Conservation (phyloP, 1,140 invertebrate species). For the Ruditapes philippinarum region DNA sequence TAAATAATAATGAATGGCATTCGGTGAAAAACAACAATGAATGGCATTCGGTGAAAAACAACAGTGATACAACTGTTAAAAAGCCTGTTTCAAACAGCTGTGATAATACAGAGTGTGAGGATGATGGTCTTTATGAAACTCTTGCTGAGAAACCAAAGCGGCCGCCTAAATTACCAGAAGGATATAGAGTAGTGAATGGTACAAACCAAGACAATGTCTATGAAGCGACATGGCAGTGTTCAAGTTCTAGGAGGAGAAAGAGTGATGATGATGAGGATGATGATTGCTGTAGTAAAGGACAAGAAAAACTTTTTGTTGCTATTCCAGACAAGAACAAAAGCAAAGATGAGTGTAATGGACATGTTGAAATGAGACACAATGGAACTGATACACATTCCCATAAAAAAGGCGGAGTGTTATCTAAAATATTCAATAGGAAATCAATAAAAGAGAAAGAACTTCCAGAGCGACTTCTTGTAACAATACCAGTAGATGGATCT, state of each 20-base stretch:
- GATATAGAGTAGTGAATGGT: neutral
- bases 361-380: neutral
- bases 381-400: neutral
- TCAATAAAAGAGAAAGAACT: neutral
- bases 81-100: neutral
- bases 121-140: conserved; percentile 37
- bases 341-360: neutral
- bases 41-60: neutral
- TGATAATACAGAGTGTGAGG: neutral
- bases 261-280: neutral
- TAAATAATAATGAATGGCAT: neutral
- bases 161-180: neutral
- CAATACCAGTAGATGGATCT: neutral
- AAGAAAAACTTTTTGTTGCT: neutral
- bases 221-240: conserved; percentile 56
- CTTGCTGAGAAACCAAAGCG: neutral
- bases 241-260: neutral
- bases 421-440: conserved; percentile 5
- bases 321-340: neutral
- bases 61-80: neutral
- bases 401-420: conserved; percentile 11
- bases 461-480: neutral
- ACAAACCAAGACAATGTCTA: conserved; percentile 19
- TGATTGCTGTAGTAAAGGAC: neutral
- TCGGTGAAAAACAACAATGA: neutral